These are phyloP conservation scores for Heliocidaris tuberculata DNA, from an alignment of 35 echinoderm and acorn worm genomes.

Conservation along the genomic window DNA sequence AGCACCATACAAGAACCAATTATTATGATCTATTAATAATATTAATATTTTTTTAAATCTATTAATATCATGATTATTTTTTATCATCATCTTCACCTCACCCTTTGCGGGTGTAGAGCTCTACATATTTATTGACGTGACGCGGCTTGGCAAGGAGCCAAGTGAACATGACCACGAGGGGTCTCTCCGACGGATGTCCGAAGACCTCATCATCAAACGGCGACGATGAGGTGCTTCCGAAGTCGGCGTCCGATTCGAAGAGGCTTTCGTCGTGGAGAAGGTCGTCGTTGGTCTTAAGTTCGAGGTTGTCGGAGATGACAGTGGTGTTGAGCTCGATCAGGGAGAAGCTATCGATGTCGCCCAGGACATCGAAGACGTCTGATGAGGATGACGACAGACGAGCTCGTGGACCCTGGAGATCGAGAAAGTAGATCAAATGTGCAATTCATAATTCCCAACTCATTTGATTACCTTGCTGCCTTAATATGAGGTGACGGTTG, in stretches of 20 bases:
- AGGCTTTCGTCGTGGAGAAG: conserved; percentile 53
- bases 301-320: conserved; percentile 58
- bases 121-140: conserved; percentile 64
- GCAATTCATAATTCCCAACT: too few relatives aligned
- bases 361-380: conserved; percentile 56
- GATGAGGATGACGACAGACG: conserved; percentile 52
- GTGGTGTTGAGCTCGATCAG: conserved; percentile 60
- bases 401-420: conserved; percentile 22
- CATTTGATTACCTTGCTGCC: too few relatives aligned
- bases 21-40: too few relatives aligned
- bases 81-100: not conserved
- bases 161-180: conserved; percentile 54
- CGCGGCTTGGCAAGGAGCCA: conserved; percentile 57
- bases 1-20: too few relatives aligned
- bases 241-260: conserved; percentile 25
- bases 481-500: too few relatives aligned
- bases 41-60: too few relatives aligned
- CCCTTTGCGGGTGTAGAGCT: conserved; percentile 53
- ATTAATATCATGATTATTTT: too few relatives aligned
- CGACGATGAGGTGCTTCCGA: conserved; percentile 23
- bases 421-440: not conserved
- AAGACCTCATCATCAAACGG: not conserved
- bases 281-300: conserved; percentile 56
- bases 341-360: conserved; percentile 49
- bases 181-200: conserved; percentile 16